These are phyloP conservation scores for Idaea dimidiata DNA, from an alignment of 2,888 invertebrate genomes.

Conservation along the genomic window DNA sequence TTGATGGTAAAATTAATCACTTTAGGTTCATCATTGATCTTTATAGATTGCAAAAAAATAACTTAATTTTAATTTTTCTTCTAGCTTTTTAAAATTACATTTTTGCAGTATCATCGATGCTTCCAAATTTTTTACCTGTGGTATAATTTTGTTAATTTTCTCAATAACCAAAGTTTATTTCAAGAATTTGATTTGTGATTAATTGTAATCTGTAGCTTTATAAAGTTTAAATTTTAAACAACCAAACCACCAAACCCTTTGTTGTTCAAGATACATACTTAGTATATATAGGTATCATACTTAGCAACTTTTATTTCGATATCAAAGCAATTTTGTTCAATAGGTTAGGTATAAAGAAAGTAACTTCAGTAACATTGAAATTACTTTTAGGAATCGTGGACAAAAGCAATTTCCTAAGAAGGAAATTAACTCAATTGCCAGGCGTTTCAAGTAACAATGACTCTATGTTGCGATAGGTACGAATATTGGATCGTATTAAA, in stretches of 20 bases:
- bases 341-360: conserved; percentile 14
- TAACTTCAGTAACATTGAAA: conserved; percentile 32
- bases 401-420: conserved; percentile 63
- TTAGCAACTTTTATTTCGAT: background rate
- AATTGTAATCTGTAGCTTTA: background rate
- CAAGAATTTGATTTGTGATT: background rate
- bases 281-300: background rate
- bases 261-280: too few relatives aligned
- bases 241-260: too few relatives aligned
- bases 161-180: background rate
- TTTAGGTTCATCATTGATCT: too few relatives aligned
- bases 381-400: conserved; percentile 37
- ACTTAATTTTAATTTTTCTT: too few relatives aligned
- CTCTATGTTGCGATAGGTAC: conserved; percentile 38
- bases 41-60: too few relatives aligned
- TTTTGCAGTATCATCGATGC: too few relatives aligned
- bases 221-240: background rate
- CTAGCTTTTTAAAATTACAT: too few relatives aligned
- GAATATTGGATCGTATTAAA: conserved; percentile 35
- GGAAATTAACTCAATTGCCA: conserved; percentile 61
- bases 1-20: too few relatives aligned
- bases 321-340: conserved; percentile 3
- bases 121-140: background rate
- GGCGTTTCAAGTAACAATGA: conserved; percentile 44
- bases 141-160: background rate